A percentile compares a stretch with the other conserved stretches of the same genome.
phyloP scores from a whole-genome alignment of 2,888 invertebrate genomes.

The Agrotis puta region DNA sequence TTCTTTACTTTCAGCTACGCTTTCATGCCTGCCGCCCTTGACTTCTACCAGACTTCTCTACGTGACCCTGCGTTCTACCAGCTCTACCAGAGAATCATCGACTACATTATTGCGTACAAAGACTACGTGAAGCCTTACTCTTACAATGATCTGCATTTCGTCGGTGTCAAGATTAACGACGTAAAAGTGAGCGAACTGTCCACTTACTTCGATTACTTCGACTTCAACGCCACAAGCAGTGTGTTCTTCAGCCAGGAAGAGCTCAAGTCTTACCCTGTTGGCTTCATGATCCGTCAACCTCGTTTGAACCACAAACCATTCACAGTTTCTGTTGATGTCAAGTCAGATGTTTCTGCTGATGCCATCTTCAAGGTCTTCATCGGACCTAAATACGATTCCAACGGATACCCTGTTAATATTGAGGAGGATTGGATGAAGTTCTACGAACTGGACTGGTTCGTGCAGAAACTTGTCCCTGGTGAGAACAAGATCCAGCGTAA shows the following conservation, averaged over 20 bases:
- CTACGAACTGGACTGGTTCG: slow-evolving; percentile 92
- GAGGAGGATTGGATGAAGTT: slow-evolving; percentile 91
- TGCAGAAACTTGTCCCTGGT: slow-evolving; percentile 91
- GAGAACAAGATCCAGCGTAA: slow-evolving; percentile 92
- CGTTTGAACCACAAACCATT: slow-evolving; percentile 94
- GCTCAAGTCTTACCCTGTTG: slow-evolving; percentile 77
- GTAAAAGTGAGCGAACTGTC: slow-evolving; percentile 91
- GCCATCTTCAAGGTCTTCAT: slow-evolving; percentile 92
- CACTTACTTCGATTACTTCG: slow-evolving; percentile 93
- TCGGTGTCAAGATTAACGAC: slow-evolving; percentile 91
- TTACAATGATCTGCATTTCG: slow-evolving; percentile 89
- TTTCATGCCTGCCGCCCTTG: slow-evolving; percentile 91
- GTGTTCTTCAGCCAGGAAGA: slow-evolving; percentile 77
- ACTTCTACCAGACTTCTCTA: slow-evolving; percentile 92
- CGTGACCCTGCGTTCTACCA: slow-evolving; percentile 94
- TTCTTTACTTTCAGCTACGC: slow-evolving; percentile 75
- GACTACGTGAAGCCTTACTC: slow-evolving; percentile 91
- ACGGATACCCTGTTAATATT: slow-evolving; percentile 87
- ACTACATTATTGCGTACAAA: slow-evolving; percentile 92
- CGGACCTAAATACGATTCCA: slow-evolving; percentile 93
- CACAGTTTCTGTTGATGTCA: slow-evolving; percentile 91
- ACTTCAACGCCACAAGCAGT: slow-evolving; percentile 92
- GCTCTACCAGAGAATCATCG: slow-evolving; percentile 91
- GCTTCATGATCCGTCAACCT: slow-evolving; percentile 92
- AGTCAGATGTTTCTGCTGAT: slow-evolving; percentile 90